phyloP scores from a whole-genome alignment of 1,140 invertebrate genomes.

The Cyclargus thomasi region DNA sequence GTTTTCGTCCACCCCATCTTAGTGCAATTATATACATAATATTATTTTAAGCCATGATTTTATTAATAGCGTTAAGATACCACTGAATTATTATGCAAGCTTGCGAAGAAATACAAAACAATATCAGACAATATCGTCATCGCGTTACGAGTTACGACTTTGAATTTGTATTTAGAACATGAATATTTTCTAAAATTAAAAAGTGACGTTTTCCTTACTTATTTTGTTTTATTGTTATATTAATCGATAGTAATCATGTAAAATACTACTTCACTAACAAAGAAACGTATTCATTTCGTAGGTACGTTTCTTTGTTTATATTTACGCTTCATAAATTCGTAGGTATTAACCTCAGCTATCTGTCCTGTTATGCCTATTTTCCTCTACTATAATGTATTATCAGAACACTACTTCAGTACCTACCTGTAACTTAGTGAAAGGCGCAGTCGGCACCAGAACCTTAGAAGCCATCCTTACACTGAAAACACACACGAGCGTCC shows the following conservation, averaged over 20 bases:
- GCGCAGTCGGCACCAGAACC: slow-evolving; percentile 57
- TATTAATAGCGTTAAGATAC: too few species aligned
- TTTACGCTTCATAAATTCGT: too few species aligned
- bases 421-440: slow-evolving; percentile 62
- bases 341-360: too few species aligned
- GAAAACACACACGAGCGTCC: slow-evolving; percentile 18
- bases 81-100: too few species aligned
- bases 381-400: background rate
- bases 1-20: too few species aligned
- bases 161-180: background rate
- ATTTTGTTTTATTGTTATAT: background rate
- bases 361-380: background rate
- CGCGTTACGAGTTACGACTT: background rate
- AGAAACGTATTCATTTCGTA: too few species aligned
- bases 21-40: too few species aligned
- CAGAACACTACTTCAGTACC: slow-evolving; percentile 24
- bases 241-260: background rate
- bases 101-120: too few species aligned
- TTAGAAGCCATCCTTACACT: slow-evolving; percentile 58
- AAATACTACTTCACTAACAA: too few species aligned
- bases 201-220: background rate
- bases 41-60: too few species aligned
- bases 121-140: too few species aligned
- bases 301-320: too few species aligned
- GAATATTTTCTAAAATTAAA: slow-evolving; percentile 12